phyloP scores from a whole-genome alignment of 1,140 invertebrate species.

The Eueides isabella region DNA sequence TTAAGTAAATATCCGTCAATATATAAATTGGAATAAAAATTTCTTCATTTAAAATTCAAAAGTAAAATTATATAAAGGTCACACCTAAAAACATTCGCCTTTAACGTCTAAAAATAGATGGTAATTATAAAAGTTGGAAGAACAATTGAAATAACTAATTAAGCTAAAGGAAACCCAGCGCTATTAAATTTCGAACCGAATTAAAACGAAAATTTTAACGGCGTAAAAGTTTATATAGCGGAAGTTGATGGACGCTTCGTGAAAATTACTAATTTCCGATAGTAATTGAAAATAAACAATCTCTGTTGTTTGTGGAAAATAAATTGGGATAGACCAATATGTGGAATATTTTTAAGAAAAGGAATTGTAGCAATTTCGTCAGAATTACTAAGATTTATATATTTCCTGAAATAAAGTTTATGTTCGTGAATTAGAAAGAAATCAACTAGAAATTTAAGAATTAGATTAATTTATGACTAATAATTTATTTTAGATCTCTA shows the following conservation, averaged over 20 bases:
- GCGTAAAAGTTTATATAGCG: background rate
- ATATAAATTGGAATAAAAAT: background rate
- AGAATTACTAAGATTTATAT: too few species aligned
- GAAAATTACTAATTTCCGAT: background rate
- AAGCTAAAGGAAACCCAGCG: background rate
- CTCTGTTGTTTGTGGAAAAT: too few species aligned
- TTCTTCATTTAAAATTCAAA: background rate
- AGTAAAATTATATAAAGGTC: background rate
- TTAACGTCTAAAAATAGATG: conserved; percentile 1
- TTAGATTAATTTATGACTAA: too few species aligned
- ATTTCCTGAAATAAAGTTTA: too few species aligned
- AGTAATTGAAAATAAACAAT: conserved; percentile 6
- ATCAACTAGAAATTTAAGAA: too few species aligned
- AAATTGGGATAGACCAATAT: too few species aligned
- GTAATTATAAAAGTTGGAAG: background rate
- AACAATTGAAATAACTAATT: conserved; percentile 27
- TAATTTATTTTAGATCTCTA: too few species aligned
- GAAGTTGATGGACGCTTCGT: conserved; percentile 7
- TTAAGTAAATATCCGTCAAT: too few species aligned
- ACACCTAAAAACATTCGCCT: background rate
- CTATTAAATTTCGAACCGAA: conserved; percentile 13
- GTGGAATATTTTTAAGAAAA: too few species aligned
- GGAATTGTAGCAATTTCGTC: too few species aligned
- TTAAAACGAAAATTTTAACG: conserved; percentile 18
- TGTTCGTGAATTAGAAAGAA: too few species aligned